A percentile compares a stretch with the other conserved stretches of the same genome.
phyloP scores from a whole-genome alignment of 2,797 vertebrate species.

The Dicrostonyx torquatus region DNA sequence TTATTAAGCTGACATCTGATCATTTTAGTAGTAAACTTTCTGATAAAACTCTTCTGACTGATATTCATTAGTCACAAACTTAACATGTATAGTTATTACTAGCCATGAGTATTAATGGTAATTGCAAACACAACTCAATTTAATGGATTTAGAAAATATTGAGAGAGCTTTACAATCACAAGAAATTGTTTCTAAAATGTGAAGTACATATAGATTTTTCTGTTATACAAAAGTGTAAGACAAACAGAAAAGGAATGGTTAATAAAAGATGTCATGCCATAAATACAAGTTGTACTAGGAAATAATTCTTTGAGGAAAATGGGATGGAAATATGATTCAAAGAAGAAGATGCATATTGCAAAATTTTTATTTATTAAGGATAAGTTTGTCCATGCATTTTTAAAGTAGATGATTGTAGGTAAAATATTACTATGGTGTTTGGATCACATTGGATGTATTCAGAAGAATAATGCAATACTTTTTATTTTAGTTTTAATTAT shows the following conservation, averaged over 20 bases:
- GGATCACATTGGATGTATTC: constrained; percentile 17
- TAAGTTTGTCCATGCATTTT: constrained; percentile 5
- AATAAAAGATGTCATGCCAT: constrained; percentile 39
- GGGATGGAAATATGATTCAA: constrained; percentile 43
- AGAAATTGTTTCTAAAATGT: constrained; percentile 46
- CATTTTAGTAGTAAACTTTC: constrained; percentile 19
- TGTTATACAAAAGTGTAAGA: constrained; percentile 38
- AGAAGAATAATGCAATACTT: neutral
- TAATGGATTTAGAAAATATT: neutral
- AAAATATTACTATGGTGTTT: constrained; percentile 48
- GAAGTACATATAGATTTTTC: constrained; percentile 25
- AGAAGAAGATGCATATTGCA: neutral
- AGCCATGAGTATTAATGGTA: constrained; percentile 1
- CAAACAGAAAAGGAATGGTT: neutral
- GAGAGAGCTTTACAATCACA: neutral
- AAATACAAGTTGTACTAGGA: constrained; percentile 30
- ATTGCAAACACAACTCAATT: constrained; percentile 20
- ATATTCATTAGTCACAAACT: constrained; percentile 25
- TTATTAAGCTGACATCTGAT: neutral
- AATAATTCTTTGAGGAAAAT: neutral
- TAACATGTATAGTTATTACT: constrained; percentile 17
- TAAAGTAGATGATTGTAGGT: constrained; percentile 30
- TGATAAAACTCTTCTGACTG: constrained; percentile 7
- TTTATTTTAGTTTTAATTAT: neutral
- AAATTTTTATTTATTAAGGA: constrained; percentile 43